Conservation (phyloP, 2,113 vertebrate genomes). For the Charadrius vociferus region DNA sequence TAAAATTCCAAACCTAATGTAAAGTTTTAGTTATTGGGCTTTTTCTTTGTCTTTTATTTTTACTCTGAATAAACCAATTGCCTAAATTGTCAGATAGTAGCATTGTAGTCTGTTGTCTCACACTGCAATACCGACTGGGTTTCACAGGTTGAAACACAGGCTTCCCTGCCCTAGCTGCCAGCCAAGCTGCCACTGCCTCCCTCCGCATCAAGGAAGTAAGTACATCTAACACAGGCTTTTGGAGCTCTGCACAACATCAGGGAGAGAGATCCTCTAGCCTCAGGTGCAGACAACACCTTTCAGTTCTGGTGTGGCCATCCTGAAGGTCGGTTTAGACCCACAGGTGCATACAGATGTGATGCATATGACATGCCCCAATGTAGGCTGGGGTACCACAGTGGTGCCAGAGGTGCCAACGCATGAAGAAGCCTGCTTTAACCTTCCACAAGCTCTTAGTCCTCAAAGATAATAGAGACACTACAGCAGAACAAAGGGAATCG, state of each 20-base stretch:
- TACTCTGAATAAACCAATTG: not conserved
- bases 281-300: not conserved
- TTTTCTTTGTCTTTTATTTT: not conserved
- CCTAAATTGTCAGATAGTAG: not conserved
- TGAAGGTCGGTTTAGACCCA: not conserved
- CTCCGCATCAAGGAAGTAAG: not conserved
- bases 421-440: not conserved
- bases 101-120: not conserved
- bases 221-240: not conserved
- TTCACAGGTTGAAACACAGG: not conserved
- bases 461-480: not conserved
- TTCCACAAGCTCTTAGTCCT: not conserved
- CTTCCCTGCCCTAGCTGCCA: not conserved
- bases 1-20: not conserved
- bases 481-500: not conserved
- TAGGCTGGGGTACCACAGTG: rapidly evolving
- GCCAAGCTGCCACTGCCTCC: not conserved
- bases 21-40: not conserved
- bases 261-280: not conserved
- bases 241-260: not conserved
- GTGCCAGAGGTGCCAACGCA: not conserved
- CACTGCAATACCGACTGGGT: not conserved
- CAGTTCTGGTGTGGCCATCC: not conserved
- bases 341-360: not conserved
- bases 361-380: not conserved